Evolutionary conservation across 2,888 invertebrate species (phyloP), one percentile per base, ranked within the genome.

Genomic region (Gari tellinella): DNA sequence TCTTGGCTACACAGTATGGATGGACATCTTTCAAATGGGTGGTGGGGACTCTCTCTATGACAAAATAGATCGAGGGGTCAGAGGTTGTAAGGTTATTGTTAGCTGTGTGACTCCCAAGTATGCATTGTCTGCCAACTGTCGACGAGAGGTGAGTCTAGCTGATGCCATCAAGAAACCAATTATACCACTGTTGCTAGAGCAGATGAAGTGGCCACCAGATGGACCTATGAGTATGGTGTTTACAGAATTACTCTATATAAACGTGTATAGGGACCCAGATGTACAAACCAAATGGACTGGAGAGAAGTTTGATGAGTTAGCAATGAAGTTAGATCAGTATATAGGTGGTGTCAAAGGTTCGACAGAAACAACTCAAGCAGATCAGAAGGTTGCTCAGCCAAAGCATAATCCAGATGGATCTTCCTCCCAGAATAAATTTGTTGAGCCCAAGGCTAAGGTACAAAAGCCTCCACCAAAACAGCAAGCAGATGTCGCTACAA

Each of bases 1-100:
- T 14, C 73, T 86, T 7, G 91, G 90, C 15, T 87, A 82, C 57
- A 80, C 72, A 19, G 89, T 90, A 55, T 91, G 91, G 91, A 82
- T 90, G 86, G 91, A 91, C 72, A 90, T 91, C 38, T 81, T 85
- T 55, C 90, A 91, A 77, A 91, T 91, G 91, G 91, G 90, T 8
- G 90, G 90, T 4, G 91, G 91, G 5, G 90, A 91, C 69, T 89
- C 90, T 1, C 85, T 91, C 26, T 91, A 86, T 74, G 90, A 91
- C 66, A 90, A 90, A 73, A 90, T 91, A 48, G 91, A 91, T 75
- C 66, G 79, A 15, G 91, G 91, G 3, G 65, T 89, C 31, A 65
- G 89, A 21, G 84, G 86, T 14, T 87, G 88, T 65, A 84, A 82
- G 60, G 86, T 89, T 25, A 82, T 91, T 5, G 43, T 91, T 19